Base-by-base conservation (phyloP, 30 jellyfish, hydroid and myxozoan species). In the Turritopsis rubra region DNA sequence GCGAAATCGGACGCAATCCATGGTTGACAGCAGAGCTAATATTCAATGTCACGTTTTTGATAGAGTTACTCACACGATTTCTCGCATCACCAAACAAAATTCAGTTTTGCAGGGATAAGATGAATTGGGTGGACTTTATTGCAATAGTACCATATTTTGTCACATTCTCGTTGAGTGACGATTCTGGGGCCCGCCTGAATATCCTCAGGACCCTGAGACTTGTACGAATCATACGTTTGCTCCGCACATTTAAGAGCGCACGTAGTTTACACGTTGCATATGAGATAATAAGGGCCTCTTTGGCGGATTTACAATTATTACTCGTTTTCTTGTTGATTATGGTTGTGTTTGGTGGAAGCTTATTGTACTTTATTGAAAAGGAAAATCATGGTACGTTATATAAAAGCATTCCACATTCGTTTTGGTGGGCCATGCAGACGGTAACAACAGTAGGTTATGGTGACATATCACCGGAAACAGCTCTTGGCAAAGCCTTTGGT, bases 401-500 rank as follows among this genome's bases (percentile, higher is more conserved):
- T 71, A 70, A 87, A 29, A 88, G 97, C 86, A 93, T 93, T 65
- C 99, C 99, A 19, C 90, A 89, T 18, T 88, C 97, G 31, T 75
- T 93, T 19, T 93, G 99, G 99, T 93, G 99, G 99, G 99, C 94
- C 9, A 82, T 93, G 28, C 99, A 93, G 60, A 93, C 99, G 1
- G 92, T 93, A 17, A 95, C 84, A 29, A 96, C 95, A 22, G 75
- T 93, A 1, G 99, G 99, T 1, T 93, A 93, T 82, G 99, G 99
- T 52, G 99, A 93, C 71, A 93, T 93, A 19, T 92, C 84, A 28
- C 99, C 99, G 9, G 28, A 52, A 7, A 93, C 96, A 0, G 25
- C 88, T n/a, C 71, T 80, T 16, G 99, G 99, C 13, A 93, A 93
- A 53, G 20, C 89, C 5, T 72, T 88, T 66, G 97, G 96, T 16